Evolutionary conservation across 2,888 invertebrate species (phyloP), one percentile per base, ranked within the genome.

Genomic region (Coleophora deauratella): DNA sequence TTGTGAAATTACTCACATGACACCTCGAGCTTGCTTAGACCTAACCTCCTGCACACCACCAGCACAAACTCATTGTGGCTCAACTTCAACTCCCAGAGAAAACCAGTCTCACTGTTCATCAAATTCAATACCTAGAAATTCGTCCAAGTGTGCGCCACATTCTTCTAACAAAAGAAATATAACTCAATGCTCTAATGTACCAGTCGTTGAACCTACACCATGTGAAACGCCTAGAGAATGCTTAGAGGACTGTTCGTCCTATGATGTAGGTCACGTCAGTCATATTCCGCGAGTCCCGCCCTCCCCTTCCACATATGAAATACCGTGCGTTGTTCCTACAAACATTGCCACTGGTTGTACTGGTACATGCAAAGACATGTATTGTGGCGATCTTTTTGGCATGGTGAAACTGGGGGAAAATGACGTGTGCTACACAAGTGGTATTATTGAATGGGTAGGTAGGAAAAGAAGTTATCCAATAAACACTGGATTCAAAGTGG

Each of bases 391-490:
- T 39, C 43, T 84, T 35, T 84, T 73, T 67, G 85, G 85, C 14
- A 75, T 85, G 78, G 75, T 85, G 41, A 80, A 76, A 57, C 55
- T 84, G 2, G 70, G 66, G 49, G 72, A 77, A 38, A 73, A 75
- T 62, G 84, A 85, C 67, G 75, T 84, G 3, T 85, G 85, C 52
- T 85, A 85, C 46, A 85, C 84, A 2, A 82, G 77, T 57, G 85
- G 84, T 2, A 77, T 73, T 7, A 82, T 85, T 42, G 84, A 84
- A 48, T 84, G 84, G 85, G 81, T 85, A 10, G 84, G 84, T 11
- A 69, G 72, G 41, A 86, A 84, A 47, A 63, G 81, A 49, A 74
- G 65, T 51, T 81, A 67, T 49, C 82, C 82, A 44, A 55, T 82
- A 39, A 82, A 82, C 44, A 75, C 72, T 59, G 82, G 84, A 6